Conservation (phyloP, 2,888 invertebrate species). For the Atethmia centrago region DNA sequence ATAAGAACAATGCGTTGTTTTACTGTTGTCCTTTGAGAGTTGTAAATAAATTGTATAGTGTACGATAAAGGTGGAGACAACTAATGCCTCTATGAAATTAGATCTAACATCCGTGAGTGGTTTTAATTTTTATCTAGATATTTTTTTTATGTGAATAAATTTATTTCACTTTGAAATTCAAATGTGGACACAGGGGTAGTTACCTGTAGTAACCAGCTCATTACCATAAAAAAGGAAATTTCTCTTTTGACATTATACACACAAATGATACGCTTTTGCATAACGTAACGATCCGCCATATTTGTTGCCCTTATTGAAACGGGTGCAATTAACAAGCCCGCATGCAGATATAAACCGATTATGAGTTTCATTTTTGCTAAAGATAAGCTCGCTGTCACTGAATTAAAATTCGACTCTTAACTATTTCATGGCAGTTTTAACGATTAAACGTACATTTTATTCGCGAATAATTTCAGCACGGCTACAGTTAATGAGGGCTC, state of each 20-base stretch:
- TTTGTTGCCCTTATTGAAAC: conserved; percentile 44
- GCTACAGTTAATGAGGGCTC: conserved; percentile 38
- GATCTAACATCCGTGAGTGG: neutral
- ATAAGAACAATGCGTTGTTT: conserved; percentile 36
- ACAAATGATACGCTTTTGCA: conserved; percentile 36
- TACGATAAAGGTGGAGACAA: conserved; percentile 37
- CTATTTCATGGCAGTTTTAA: conserved; percentile 45
- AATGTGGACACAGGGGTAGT: conserved; percentile 4
- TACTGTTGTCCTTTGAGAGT: conserved; percentile 19
- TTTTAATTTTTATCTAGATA: conserved; percentile 11
- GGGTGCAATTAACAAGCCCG: conserved; percentile 59
- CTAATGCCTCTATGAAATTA: conserved; percentile 22
- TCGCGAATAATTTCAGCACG: conserved; percentile 31
- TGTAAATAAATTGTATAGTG: conserved; percentile 40
- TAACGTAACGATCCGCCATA: conserved; percentile 47
- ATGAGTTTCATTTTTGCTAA: conserved; percentile 45
- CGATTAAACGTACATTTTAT: conserved; percentile 41
- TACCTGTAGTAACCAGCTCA: conserved; percentile 13
- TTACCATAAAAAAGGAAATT: conserved; percentile 36
- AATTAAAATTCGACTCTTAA: conserved; percentile 31
- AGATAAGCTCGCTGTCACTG: conserved; percentile 52
- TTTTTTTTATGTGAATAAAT: conserved; percentile 4
- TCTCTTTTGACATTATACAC: conserved; percentile 36
- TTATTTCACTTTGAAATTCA: conserved; percentile 15
- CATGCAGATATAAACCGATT: conserved; percentile 54